Evolutionary conservation across 2,113 vertebrate genomes (phyloP).

Genomic region (Dasyurus viverrinus): DNA sequence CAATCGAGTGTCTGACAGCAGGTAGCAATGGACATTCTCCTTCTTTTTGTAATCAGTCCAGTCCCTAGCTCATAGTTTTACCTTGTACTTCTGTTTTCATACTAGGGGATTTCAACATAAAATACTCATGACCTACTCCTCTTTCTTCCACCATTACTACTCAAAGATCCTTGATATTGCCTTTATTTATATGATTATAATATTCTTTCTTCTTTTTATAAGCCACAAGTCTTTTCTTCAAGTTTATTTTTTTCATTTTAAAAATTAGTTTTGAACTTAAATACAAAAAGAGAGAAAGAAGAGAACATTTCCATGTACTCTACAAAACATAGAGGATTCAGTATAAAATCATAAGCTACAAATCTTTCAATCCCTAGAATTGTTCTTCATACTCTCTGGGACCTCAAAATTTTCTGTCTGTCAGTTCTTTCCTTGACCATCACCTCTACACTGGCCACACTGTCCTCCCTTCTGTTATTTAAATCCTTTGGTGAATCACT

Average conservation of each 20-base stretch:
- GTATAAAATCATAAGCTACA: not conserved
- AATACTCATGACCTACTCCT: not conserved
- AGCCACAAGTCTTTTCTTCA: not conserved
- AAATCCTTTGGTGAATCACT: not conserved
- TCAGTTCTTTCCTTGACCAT: not conserved
- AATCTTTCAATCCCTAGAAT: not conserved
- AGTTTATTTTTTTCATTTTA: not conserved
- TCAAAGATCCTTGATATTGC: not conserved
- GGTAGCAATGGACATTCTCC: not conserved
- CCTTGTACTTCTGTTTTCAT: not conserved
- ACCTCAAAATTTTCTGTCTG: not conserved
- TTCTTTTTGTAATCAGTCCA: not conserved
- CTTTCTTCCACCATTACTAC: not conserved
- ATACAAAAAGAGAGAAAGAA: not conserved
- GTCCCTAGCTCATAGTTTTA: not conserved
- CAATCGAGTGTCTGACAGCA: not conserved
- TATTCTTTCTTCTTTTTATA: not conserved
- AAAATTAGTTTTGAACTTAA: not conserved
- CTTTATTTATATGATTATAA: not conserved
- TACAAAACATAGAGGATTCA: not conserved
- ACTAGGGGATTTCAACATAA: not conserved
- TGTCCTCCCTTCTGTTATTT: not conserved
- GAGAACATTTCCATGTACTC: not conserved
- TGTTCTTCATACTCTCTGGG: not conserved
- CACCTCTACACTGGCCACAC: not conserved